These are phyloP conservation scores for Caenorhabditis doughertyi DNA, from an alignment of 2,888 invertebrate species.

Conservation along the genomic window DNA sequence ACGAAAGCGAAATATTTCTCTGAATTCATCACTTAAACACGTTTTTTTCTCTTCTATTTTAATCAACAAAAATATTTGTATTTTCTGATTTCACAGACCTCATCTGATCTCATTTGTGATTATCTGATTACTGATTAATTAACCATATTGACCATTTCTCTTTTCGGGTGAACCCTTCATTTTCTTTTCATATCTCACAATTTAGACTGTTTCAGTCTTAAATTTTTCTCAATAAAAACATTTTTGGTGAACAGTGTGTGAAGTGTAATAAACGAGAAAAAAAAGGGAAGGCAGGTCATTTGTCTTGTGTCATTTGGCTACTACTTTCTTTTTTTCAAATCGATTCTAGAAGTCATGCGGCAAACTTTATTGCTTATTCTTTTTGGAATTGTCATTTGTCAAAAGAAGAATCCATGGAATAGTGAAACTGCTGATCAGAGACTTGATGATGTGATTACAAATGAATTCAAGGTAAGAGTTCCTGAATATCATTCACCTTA, in stretches of 20 bases:
- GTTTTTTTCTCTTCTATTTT: slow-evolving; percentile 8
- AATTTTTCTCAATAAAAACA: slow-evolving; percentile 24
- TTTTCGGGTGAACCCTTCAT: slow-evolving; percentile 7
- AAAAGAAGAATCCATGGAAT: slow-evolving; percentile 49
- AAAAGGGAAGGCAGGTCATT: slow-evolving; percentile 13
- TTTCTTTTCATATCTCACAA: slow-evolving; percentile 29
- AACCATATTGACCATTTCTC: slow-evolving; percentile 37
- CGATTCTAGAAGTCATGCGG: slow-evolving; percentile 49
- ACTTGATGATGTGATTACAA: slow-evolving; percentile 54
- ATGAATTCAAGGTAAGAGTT: slow-evolving; percentile 47
- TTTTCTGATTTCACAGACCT: not conserved
- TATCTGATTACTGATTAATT: slow-evolving; percentile 33
- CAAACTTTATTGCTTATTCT: not conserved
- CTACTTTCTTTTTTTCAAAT: slow-evolving; percentile 31
- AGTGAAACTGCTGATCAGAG: slow-evolving; percentile 38
- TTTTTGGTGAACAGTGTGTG: slow-evolving; percentile 17
- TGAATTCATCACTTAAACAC: slow-evolving; percentile 24
- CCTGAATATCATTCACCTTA: not conserved
- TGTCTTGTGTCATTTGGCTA: slow-evolving; percentile 8
- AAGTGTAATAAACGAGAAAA: slow-evolving; percentile 26
- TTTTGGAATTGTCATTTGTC: slow-evolving; percentile 14
- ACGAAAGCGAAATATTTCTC: slow-evolving; percentile 57
- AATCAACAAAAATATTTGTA: slow-evolving; percentile 20
- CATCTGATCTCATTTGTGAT: slow-evolving; percentile 33
- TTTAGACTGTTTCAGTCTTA: slow-evolving; percentile 11